These are phyloP conservation scores for Danio aesculapii DNA, from an alignment of 2,797 vertebrate species.

Conservation along the genomic window DNA sequence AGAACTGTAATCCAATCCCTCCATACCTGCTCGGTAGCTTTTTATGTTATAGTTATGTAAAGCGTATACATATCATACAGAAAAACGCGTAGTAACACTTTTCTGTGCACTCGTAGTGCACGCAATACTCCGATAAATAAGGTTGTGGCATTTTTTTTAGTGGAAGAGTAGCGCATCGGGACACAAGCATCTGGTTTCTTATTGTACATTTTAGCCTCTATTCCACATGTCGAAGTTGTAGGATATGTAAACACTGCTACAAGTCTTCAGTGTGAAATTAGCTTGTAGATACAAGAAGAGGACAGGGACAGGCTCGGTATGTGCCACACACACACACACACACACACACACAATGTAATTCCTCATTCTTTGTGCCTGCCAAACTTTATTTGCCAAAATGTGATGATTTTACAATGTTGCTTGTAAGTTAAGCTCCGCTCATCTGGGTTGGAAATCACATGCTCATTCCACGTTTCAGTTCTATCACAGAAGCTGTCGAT, in stretches of 20 bases:
- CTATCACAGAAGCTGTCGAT: conserved; percentile 6
- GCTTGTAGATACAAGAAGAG: conserved; percentile 36
- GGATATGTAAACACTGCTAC: conserved; percentile 47
- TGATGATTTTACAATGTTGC: conserved; percentile 35
- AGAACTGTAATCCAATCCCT: conserved; percentile 40
- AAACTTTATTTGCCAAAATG: conserved; percentile 47
- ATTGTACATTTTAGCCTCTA: conserved; percentile 49
- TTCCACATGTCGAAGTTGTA: conserved; percentile 52
- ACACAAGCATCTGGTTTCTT: conserved; percentile 51
- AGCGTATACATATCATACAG: conserved; percentile 55
- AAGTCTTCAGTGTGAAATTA: conserved; percentile 45
- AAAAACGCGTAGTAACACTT: conserved; percentile 41
- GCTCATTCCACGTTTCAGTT: conserved; percentile 25
- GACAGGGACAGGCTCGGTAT: conserved; percentile 41
- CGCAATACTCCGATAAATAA: conserved; percentile 46
- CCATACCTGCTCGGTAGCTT: conserved; percentile 32
- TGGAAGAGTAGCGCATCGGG: conserved; percentile 41
- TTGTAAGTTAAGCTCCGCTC: conserved; percentile 36
- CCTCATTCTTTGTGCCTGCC: conserved; percentile 45
- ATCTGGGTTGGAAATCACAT: conserved; percentile 9
- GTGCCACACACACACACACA: conserved; percentile 38
- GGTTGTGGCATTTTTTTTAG: conserved; percentile 56
- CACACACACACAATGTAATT: not conserved
- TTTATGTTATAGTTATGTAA: conserved; percentile 58
- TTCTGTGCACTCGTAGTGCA: conserved; percentile 49